These are phyloP conservation scores for Anguilla rostrata DNA, from an alignment of 2,113 vertebrate genomes.

Conservation along the genomic window DNA sequence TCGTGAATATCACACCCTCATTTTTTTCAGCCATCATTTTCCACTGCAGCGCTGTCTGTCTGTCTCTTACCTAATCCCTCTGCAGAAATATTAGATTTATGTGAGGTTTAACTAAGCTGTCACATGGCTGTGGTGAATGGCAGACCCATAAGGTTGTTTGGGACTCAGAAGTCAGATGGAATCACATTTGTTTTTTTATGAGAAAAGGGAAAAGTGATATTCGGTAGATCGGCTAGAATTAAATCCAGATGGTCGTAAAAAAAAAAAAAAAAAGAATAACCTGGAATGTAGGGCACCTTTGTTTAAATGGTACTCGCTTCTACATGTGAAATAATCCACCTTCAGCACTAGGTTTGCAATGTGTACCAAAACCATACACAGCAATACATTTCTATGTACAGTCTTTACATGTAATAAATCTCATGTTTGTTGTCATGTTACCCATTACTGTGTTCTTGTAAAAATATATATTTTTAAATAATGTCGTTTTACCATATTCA, in stretches of 20 bases:
- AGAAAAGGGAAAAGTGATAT: background rate
- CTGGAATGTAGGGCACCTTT: background rate
- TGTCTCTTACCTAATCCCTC: constrained; percentile 11
- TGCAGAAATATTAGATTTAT: background rate
- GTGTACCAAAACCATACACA: background rate
- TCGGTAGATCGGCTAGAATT: background rate
- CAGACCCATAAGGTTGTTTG: background rate
- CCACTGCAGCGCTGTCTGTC: constrained; percentile 15
- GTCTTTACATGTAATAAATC: no score
- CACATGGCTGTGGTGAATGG: background rate
- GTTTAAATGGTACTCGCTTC: background rate
- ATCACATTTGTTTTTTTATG: background rate
- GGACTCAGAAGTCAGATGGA: background rate
- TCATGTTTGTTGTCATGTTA: no score
- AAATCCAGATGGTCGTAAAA: background rate
- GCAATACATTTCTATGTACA: background rate
- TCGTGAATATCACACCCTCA: constrained; percentile 27
- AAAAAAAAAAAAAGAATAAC: background rate
- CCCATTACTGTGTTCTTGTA: no score
- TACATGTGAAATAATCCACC: background rate
- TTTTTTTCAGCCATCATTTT: constrained; percentile 29
- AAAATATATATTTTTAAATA: no score
- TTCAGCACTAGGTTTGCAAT: background rate
- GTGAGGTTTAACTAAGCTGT: background rate
- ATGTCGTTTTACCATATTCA: no score